Percentiles rank a stretch among this genome's conserved stretches.
phyloP scores from a whole-genome alignment of 2,797 vertebrate genomes.

The Lemur catta region DNA sequence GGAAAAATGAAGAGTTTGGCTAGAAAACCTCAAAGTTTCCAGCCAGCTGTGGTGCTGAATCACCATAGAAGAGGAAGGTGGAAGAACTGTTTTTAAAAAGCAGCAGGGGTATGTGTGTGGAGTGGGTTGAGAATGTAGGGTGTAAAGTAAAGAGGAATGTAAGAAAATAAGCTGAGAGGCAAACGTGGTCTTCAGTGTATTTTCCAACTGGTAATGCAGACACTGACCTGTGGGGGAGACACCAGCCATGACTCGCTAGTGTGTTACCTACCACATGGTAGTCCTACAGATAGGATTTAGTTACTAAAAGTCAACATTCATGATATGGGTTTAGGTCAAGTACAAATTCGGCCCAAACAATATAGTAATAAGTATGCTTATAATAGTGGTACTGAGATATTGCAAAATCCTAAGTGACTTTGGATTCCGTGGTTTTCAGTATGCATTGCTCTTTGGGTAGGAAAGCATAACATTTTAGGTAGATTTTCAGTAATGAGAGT shows the following conservation, averaged over 20 bases:
- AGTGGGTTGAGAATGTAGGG: background rate
- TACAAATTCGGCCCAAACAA: background rate
- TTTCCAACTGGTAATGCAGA: background rate
- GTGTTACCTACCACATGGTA: background rate
- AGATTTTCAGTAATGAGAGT: background rate
- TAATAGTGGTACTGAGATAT: background rate
- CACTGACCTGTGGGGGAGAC: background rate
- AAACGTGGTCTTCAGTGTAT: background rate
- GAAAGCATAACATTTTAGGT: background rate
- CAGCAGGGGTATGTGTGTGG: background rate
- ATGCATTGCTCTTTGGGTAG: background rate
- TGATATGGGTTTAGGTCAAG: background rate
- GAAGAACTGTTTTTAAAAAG: background rate
- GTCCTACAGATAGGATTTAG: background rate
- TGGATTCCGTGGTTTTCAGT: background rate
- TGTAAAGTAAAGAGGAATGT: background rate
- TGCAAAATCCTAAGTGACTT: background rate
- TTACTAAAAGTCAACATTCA: background rate
- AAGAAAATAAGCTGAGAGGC: background rate
- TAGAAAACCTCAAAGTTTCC: background rate
- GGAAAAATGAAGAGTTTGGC: background rate
- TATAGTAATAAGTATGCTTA: background rate
- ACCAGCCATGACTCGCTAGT: background rate
- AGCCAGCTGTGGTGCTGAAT: background rate
- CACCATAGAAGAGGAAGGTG: background rate